Evolutionary conservation across 2,797 vertebrate species (phyloP).

Genomic region (Columba guinea): DNA sequence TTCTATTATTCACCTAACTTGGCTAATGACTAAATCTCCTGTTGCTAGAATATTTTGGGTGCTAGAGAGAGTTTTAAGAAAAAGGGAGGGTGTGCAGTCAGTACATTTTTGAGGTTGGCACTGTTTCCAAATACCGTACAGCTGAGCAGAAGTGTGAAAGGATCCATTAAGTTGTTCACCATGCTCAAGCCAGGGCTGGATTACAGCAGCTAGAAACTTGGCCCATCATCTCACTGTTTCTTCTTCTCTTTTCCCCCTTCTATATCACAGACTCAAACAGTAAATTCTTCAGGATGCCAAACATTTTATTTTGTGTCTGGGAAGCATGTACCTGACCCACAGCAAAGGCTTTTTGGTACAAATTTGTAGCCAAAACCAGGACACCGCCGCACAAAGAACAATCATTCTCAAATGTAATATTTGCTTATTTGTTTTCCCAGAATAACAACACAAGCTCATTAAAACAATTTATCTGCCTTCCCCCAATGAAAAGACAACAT

Average conservation of each 20-base stretch:
- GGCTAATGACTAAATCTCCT: background rate
- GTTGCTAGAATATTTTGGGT: background rate
- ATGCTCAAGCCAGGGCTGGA: background rate
- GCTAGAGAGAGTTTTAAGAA: background rate
- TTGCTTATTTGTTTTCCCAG: background rate
- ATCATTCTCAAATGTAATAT: background rate
- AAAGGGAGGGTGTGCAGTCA: background rate
- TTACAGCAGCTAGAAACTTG: background rate
- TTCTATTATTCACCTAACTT: background rate
- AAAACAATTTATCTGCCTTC: background rate
- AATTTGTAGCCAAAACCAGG: background rate
- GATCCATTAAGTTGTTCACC: background rate
- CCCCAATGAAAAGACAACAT: background rate
- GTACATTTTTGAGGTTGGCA: conserved; percentile 10
- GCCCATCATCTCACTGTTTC: background rate
- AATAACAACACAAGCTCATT: background rate
- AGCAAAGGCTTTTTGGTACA: background rate
- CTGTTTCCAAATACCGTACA: background rate
- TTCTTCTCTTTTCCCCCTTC: background rate
- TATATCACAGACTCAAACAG: background rate
- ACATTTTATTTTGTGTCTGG: background rate
- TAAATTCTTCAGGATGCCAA: background rate
- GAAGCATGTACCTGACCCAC: background rate
- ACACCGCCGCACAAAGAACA: background rate
- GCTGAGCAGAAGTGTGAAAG: conserved; percentile 14